Evolutionary conservation across 1,140 invertebrate genomes (phyloP).

Genomic region (Solen grandis): DNA sequence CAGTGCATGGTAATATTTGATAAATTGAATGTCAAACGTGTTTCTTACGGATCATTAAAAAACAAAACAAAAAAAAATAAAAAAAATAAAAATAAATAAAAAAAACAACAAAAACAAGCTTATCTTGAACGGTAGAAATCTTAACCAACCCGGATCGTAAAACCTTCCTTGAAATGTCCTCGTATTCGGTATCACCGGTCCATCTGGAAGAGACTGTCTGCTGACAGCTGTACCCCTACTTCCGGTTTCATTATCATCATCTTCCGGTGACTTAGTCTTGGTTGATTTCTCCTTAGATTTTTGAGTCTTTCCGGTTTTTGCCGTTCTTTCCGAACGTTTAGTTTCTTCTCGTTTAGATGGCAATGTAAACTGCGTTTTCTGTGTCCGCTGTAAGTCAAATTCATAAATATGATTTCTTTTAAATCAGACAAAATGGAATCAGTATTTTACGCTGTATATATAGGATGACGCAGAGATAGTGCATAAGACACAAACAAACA

Average conservation of each 20-base stretch:
- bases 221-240: constrained; percentile 21
- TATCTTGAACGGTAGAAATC: no score
- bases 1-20: no score
- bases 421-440: no score
- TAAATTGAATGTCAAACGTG: no score
- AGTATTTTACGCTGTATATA: no score
- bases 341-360: constrained; percentile 22
- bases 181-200: constrained; percentile 15
- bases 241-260: constrained; percentile 34
- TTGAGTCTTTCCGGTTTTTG: constrained; percentile 9
- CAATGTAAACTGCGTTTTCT: constrained; percentile 23
- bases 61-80: no score
- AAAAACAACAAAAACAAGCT: no score
- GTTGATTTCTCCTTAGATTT: constrained; percentile 21
- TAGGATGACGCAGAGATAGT: no score
- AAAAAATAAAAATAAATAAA: no score
- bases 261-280: constrained; percentile 3
- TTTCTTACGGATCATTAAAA: no score
- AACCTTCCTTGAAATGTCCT: constrained; percentile 44
- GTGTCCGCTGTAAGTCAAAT: constrained; percentile 12
- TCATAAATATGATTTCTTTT: no score
- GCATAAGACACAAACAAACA: no score
- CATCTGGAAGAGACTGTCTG: constrained; percentile 39
- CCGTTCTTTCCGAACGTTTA: not conserved
- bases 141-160: constrained; percentile 36